Percentiles rank a stretch among this genome's conserved stretches.
Evolutionary conservation across 2,113 vertebrate species (phyloP).

Genomic region (Syngnathus scovelli): DNA sequence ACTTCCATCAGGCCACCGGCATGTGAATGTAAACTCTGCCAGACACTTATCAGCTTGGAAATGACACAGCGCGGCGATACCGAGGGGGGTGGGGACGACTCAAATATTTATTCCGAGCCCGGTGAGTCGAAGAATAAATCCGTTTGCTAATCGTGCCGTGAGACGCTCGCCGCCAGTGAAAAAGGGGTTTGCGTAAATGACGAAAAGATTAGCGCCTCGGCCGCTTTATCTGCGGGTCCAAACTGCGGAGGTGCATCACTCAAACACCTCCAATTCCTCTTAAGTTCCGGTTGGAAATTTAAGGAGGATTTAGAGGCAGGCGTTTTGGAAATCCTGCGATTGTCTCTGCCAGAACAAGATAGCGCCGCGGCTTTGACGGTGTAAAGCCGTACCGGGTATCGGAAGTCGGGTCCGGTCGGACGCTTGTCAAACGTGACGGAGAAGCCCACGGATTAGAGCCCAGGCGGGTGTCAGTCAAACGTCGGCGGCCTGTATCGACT

Average conservation of each 20-base stretch:
- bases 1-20: constrained; percentile 30
- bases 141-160: constrained; percentile 65
- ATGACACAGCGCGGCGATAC: constrained; percentile 61
- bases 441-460: constrained; percentile 49
- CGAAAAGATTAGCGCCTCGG: constrained; percentile 69
- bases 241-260: constrained; percentile 49
- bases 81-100: constrained; percentile 55
- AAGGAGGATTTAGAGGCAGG: constrained; percentile 39
- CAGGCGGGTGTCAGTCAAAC: constrained; percentile 47
- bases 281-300: constrained; percentile 37
- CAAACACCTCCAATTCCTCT: constrained; percentile 51
- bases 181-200: constrained; percentile 75
- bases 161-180: constrained; percentile 63
- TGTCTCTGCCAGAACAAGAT: constrained; percentile 66
- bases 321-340: constrained; percentile 56
- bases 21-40: constrained; percentile 48
- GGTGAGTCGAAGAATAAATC: constrained; percentile 74
- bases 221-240: constrained; percentile 66
- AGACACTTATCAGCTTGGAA: constrained; percentile 66
- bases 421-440: constrained; percentile 37
- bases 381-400: constrained; percentile 43
- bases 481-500: constrained; percentile 26
- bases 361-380: constrained; percentile 56
- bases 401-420: constrained; percentile 45
- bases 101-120: constrained; percentile 72